phyloP scores from a whole-genome alignment of 2,797 vertebrate genomes.

The Schizopygopsis malacanthus region DNA sequence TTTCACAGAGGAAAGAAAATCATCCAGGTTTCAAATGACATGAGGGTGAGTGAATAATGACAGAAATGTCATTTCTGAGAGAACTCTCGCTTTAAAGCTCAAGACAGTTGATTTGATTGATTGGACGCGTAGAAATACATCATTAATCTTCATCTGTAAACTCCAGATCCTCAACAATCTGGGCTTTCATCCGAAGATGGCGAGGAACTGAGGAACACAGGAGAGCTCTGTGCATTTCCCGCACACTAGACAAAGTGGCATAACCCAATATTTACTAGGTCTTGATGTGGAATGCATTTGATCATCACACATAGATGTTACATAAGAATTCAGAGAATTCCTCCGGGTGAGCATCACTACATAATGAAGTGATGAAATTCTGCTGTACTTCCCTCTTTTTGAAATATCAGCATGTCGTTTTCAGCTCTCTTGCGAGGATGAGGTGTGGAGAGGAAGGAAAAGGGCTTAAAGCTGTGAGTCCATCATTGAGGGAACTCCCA shows the following conservation, averaged over 20 bases:
- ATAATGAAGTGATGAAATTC: constrained; percentile 23
- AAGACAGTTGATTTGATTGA: constrained; percentile 12
- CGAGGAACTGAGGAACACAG: constrained; percentile 13
- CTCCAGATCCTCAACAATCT: constrained; percentile 7
- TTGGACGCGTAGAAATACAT: not conserved
- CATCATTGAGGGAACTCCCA: constrained; percentile 12
- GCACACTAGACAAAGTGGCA: constrained; percentile 63
- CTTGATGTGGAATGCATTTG: constrained; percentile 58
- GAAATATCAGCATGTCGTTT: not conserved
- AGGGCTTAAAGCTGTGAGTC: not conserved
- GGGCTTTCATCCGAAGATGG: constrained; percentile 48
- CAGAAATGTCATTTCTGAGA: not conserved
- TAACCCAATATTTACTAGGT: constrained; percentile 68
- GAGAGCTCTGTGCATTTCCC: constrained; percentile 39
- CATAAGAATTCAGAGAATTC: constrained; percentile 46
- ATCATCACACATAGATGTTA: constrained; percentile 54
- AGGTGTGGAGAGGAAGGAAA: constrained; percentile 28
- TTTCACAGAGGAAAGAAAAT: constrained; percentile 20
- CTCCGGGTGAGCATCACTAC: not conserved
- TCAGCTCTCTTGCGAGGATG: constrained; percentile 1
- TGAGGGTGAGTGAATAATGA: constrained; percentile 15
- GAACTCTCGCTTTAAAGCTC: constrained; percentile 12
- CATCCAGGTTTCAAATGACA: not conserved
- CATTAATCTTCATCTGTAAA: constrained; percentile 42
- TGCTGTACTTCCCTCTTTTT: constrained; percentile 9